Evolutionary conservation across 2,113 vertebrate species (phyloP).

Genomic region (Ptilonorhynchus violaceus): DNA sequence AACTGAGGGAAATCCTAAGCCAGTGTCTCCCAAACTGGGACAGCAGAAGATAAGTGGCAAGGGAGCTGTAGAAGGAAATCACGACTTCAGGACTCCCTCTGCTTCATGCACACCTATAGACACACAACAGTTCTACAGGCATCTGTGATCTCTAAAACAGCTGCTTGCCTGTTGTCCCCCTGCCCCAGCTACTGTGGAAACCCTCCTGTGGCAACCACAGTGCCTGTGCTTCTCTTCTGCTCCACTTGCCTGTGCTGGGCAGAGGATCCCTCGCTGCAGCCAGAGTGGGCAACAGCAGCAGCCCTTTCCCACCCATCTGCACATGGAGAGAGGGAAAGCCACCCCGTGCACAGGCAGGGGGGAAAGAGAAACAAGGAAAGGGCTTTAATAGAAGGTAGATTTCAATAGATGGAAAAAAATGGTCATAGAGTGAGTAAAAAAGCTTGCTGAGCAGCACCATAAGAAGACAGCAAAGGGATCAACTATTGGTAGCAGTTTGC

Average conservation of each 20-base stretch:
- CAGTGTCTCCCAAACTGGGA: background rate
- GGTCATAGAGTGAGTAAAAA: background rate
- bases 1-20: background rate
- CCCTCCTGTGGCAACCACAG: background rate
- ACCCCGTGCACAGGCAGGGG: accelerated
- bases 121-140: background rate
- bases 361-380: background rate
- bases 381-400: background rate
- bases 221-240: background rate
- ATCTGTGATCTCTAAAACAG: background rate
- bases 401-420: background rate
- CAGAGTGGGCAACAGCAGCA: accelerated
- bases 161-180: background rate
- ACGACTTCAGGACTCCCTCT: background rate
- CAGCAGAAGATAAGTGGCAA: accelerated
- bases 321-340: background rate
- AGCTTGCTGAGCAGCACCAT: background rate
- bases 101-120: background rate
- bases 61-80: background rate
- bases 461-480: background rate
- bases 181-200: background rate
- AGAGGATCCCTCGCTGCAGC: background rate
- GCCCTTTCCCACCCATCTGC: background rate
- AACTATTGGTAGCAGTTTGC: background rate
- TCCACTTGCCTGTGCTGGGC: background rate